Base-by-base conservation (phyloP, 2,888 invertebrate species). In the Drosophila planitibia region DNA sequence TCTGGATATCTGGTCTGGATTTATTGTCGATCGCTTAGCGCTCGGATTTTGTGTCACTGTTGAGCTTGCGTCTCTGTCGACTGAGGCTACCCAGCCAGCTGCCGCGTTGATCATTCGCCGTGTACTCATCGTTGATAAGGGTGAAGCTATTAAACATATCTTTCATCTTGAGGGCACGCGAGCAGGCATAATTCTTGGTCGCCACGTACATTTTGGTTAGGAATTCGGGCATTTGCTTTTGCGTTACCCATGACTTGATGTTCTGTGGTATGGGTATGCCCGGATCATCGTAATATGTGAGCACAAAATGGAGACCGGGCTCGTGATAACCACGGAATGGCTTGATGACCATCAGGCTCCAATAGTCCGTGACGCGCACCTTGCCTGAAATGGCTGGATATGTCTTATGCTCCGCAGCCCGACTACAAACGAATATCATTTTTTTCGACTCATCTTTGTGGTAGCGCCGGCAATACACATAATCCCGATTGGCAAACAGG, bases 231-330 rank as follows among this genome's bases (percentile, higher is more conserved):
- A 97, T 96, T 33, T 96, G 97, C 90, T 95, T 94, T 75, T 95
- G 95, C 0, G 96, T 95, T 0, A 96, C 97, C 97, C 97, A 98
- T 0, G 96, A 94, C 32, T 95, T 95, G 53, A 97, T 94, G 49
- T 95, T 94, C 12, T 96, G 94, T 0, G 97, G 97, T 85, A 98
- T 95, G 58, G 96, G 86, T 44, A 96, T 94, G 0, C 97, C 97
- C 12, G 98, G 97, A 94, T 97, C 97, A 92, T 98, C 98, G 93
- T 96, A 98, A 93, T 98, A 98, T 0, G 97, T 98, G 47, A 98
- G 93, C 44, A 96, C 96, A 93, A 97, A 98, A 92, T 98, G 91
- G 37, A 92, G 81, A 3, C 92, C 93, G 1, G 93, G 93, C 52
- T 93, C 92, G 25, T 92, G 82, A 59, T 92, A 92, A 22, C 82